These are phyloP conservation scores for Bovichtus variegatus DNA, from an alignment of 2,797 vertebrate genomes.

Conservation along the genomic window DNA sequence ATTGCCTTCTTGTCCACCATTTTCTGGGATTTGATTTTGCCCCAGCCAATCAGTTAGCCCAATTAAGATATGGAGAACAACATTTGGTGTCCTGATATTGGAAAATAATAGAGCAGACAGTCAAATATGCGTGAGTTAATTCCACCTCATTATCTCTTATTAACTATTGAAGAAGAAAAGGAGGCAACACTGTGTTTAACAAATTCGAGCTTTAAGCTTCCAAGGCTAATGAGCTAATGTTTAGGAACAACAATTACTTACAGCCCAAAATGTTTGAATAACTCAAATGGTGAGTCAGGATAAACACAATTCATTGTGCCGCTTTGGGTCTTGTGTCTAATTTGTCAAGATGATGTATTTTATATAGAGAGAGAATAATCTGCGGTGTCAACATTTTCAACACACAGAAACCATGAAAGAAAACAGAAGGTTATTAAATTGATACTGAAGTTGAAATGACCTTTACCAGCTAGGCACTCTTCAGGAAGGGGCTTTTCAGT, in stretches of 20 bases:
- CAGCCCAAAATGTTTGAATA: constrained; percentile 15
- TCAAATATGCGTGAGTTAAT: constrained; percentile 1
- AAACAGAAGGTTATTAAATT: constrained; percentile 34
- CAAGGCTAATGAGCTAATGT: constrained; percentile 12
- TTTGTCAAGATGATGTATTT: constrained; percentile 34
- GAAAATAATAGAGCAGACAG: constrained; percentile 10
- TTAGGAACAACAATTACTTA: constrained; percentile 13
- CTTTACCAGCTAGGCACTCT: not conserved
- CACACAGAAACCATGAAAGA: constrained; percentile 20
- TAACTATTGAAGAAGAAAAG: constrained; percentile 4
- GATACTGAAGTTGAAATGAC: not conserved
- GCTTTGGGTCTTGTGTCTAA: constrained; percentile 6
- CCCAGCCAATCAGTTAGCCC: not conserved
- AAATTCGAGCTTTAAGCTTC: constrained; percentile 15
- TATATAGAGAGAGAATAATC: not conserved
- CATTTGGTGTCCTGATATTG: not conserved
- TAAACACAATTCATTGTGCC: constrained; percentile 26
- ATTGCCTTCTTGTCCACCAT: not conserved
- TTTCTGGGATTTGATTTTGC: not conserved
- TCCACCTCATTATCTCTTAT: constrained; percentile 23
- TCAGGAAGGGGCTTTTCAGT: constrained; percentile 18
- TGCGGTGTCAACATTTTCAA: constrained; percentile 19
- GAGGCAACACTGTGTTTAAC: constrained; percentile 13
- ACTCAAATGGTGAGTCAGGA: constrained; percentile 22
- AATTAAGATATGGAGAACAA: not conserved